Base-by-base conservation (phyloP, 2,113 vertebrate genomes). In the Phaethon lepturus region DNA sequence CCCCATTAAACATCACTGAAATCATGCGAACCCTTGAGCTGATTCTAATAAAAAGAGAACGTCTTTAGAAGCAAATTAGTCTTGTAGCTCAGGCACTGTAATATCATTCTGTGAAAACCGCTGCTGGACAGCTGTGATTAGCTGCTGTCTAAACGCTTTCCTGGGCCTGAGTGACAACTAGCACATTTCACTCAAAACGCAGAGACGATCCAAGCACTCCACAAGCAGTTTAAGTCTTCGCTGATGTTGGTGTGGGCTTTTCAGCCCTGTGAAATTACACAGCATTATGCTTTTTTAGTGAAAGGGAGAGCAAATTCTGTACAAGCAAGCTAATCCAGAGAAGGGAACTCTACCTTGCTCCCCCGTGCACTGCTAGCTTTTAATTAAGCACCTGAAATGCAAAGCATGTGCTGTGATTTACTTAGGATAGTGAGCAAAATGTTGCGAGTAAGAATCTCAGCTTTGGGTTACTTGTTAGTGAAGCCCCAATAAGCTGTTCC, bases 11-110 rank as follows among this genome's bases (percentile, higher is more conserved):
- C 81, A 90, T 69, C 58, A 7, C 47, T 55, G 86, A 81, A 77
- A 71, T 12, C 63, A 28, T 86, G 44, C 64, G 83, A 82, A 68
- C 6, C 73, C 73, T 96, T 83, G 85, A 78, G 50, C 86, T 90
- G 87, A 69, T 84, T 59, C 52, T 90, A 86, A 95, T 79, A 71
- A 91, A 90, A 94, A 45, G 56, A 45, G 35, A 62, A 93, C 47
- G 8, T 83, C 50, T 90, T 97, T 95, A 95, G 86, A 91, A 97
- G 88, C 49, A 87, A 90, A 90, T 93, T 88, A 95, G 92, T 88
- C 72, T 95, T 64, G 59, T 90, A 90, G 89, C 71, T 56, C 77
- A 63, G 64, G 95, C 83, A 62, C 14, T 86, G 95, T 85, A 82
- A 52, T 44, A 50, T 40, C 55, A 42, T 45, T 40, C 86, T 56